Percentiles rank a stretch among this genome's conserved stretches.
These are phyloP conservation scores for Recurvirostra avosetta DNA, from an alignment of 2,113 vertebrate species.

Conservation along the genomic window DNA sequence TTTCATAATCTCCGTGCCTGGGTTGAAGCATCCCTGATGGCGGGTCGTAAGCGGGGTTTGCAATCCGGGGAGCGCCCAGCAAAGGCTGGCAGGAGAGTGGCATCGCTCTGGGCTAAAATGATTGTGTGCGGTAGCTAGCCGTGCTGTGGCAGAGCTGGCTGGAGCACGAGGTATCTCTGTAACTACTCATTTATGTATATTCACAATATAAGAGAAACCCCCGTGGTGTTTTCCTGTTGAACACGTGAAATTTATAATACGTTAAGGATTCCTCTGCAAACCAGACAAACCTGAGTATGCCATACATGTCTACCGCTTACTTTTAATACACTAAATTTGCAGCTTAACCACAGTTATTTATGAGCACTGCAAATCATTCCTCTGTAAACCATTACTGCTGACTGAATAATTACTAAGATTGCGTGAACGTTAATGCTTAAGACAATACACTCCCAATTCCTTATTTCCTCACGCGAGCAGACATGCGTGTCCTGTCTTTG, in stretches of 20 bases:
- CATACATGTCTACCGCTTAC: fast-evolving
- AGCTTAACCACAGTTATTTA: not conserved
- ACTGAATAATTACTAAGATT: not conserved
- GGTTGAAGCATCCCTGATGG: not conserved
- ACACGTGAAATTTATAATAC: not conserved
- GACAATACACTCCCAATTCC: not conserved
- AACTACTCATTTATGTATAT: not conserved
- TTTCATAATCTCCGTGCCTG: not conserved
- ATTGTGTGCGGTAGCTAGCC: fast-evolving
- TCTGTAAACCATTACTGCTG: not conserved
- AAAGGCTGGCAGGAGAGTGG: not conserved
- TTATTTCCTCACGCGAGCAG: not conserved
- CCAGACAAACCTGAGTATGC: not conserved
- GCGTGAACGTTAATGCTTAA: not conserved
- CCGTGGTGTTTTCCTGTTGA: not conserved
- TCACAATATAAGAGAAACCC: not conserved
- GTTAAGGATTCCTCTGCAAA: not conserved
- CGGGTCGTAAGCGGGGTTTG: not conserved
- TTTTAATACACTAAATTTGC: not conserved
- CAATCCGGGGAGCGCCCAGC: not conserved
- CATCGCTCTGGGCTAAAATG: fast-evolving
- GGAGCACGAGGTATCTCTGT: fast-evolving
- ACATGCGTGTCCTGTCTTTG: not conserved
- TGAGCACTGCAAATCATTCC: not conserved
- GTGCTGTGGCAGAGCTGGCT: not conserved